phyloP scores from a whole-genome alignment of 2,113 vertebrate species.

The Natator depressus region DNA sequence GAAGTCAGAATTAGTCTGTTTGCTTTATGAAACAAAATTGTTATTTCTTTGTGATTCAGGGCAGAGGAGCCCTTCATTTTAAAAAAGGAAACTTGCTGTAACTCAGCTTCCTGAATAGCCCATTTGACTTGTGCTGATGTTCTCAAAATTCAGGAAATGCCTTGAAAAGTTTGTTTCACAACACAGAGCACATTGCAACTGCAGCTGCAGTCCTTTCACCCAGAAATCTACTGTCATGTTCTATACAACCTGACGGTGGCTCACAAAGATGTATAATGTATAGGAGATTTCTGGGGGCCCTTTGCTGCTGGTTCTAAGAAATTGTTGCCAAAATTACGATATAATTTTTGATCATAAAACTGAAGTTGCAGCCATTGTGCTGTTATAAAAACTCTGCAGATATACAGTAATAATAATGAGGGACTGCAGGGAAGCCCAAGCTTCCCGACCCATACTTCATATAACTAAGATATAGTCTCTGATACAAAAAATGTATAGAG shows the following conservation, averaged over 20 bases:
- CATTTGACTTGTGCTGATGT: neutral
- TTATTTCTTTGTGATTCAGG: neutral
- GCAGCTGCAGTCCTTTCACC: neutral
- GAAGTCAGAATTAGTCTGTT: neutral
- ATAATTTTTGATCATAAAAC: neutral
- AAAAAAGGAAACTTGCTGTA: neutral
- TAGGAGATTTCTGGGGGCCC: neutral
- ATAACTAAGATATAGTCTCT: neutral
- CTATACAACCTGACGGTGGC: neutral
- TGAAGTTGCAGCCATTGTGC: neutral
- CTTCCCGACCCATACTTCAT: neutral
- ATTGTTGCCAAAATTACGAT: neutral
- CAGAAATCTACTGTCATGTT: neutral
- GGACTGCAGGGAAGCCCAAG: neutral
- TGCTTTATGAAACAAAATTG: accelerated
- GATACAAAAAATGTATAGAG: neutral
- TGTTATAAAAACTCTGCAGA: neutral
- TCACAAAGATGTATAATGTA: neutral
- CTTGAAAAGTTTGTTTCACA: neutral
- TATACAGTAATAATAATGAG: neutral
- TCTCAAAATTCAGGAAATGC: conserved; percentile 30
- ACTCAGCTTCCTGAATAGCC: neutral
- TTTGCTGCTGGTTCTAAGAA: neutral
- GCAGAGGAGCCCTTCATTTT: neutral
- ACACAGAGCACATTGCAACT: neutral